These are phyloP conservation scores for Zonotrichia albicollis DNA, from an alignment of 2,797 vertebrate genomes.

Conservation along the genomic window DNA sequence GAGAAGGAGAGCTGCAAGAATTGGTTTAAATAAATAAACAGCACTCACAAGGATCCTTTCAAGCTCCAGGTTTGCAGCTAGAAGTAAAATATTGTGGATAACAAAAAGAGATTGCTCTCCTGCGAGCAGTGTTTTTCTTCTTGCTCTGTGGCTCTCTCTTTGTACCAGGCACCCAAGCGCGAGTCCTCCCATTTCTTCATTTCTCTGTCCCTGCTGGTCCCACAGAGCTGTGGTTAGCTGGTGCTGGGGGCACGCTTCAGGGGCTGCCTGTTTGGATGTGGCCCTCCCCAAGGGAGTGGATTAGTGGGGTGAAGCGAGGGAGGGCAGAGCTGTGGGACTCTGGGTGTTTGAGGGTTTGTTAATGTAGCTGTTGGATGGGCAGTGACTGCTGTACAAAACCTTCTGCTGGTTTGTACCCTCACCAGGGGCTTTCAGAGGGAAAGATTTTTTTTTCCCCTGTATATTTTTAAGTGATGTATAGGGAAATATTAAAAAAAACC, in stretches of 20 bases:
- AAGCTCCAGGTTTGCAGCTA: constrained; percentile 52
- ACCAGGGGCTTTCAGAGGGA: not conserved
- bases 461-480: not conserved
- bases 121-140: not conserved
- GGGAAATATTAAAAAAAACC: not conserved
- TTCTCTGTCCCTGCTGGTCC: not conserved
- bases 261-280: constrained; percentile 26
- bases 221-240: not conserved
- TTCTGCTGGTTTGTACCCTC: not conserved
- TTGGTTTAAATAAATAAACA: constrained; percentile 68
- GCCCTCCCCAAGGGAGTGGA: not conserved
- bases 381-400: not conserved
- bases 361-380: not conserved
- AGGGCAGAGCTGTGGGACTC: not conserved
- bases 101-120: not conserved
- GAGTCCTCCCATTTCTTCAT: not conserved
- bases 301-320: not conserved
- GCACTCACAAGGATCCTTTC: constrained; percentile 33
- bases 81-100: constrained; percentile 50
- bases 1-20: constrained; percentile 42
- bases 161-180: not conserved
- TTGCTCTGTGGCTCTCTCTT: not conserved
- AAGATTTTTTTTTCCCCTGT: not conserved
- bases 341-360: not conserved
- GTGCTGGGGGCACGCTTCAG: not conserved